Base-by-base conservation (phyloP, 37 sponge, comb jelly and placozoan genomes). In the Cliona cf. orientalis region DNA sequence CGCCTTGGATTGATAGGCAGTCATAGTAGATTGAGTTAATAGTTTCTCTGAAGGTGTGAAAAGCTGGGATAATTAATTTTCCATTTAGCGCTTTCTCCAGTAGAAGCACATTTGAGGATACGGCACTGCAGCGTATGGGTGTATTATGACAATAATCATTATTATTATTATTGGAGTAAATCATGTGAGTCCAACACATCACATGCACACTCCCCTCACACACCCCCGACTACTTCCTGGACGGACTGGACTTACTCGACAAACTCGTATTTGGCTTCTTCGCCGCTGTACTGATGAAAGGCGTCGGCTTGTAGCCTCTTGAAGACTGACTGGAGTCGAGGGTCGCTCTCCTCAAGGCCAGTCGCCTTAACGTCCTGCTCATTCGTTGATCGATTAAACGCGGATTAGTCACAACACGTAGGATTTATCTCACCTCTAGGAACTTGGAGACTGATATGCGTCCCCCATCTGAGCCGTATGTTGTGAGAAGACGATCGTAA, bases 41-140 rank as follows among this genome's bases (percentile, higher is more conserved):
- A 46, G 36, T 49, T 21, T 46, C 3, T 3, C 4, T 55, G 42
- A 92, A 89, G 0, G 17, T 33, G 1, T 7, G 22, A 45, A 92
- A 92, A n/a, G 88, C 77, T 57, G 89, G 88, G 11, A 92, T 63
- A 21, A 89, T 74, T 6, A 92, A 65, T n/a, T 89, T 7, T 19
- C 66, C 73, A 6, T 22, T 22, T 33, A 89, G 65, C 41, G 84
- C 89, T 31, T 55, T 81, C 42, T 81, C 75, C 17, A 82, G 31
- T 38, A 89, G 69, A 34, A 64, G 32, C 7, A 71, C 40, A 34
- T 41, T 71, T 0, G 59, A 19, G 3, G 71, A 59, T 43, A 70
- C 71, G 58, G 61, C 60, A 5, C 81, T 81, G 59, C 0, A 9
- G 31, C 23, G 31, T 25, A 7, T 62, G 31, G 23, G n/a, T 28